phyloP scores from a whole-genome alignment of 2,888 invertebrate genomes.

The Heliconius cydno region DNA sequence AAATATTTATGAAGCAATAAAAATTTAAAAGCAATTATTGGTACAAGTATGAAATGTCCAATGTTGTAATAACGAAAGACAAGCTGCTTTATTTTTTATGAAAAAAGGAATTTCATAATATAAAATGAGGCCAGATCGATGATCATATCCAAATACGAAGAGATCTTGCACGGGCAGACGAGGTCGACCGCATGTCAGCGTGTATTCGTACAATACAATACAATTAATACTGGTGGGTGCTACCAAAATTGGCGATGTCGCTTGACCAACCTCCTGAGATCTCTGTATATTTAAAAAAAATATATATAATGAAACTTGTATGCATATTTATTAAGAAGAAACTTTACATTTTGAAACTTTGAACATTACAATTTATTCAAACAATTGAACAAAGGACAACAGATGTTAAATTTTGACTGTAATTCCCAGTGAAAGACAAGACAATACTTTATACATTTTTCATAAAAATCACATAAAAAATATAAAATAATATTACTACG shows the following conservation, averaged over 20 bases:
- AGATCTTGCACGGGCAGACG: slow-evolving; percentile 55
- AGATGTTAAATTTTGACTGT: slow-evolving; percentile 3
- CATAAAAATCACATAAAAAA: too few species aligned
- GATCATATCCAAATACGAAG: slow-evolving; percentile 69
- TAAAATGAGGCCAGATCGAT: slow-evolving; percentile 49
- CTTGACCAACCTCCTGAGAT: slow-evolving; percentile 33
- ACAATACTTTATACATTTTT: too few species aligned
- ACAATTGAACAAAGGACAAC: slow-evolving; percentile 20
- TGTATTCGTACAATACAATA: slow-evolving; percentile 59
- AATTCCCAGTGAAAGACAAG: not conserved
- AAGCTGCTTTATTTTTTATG: slow-evolving; percentile 18
- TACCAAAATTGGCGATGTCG: slow-evolving; percentile 68
- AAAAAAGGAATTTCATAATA: slow-evolving; percentile 43
- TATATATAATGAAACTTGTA: slow-evolving; percentile 17
- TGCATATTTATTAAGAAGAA: slow-evolving; percentile 11
- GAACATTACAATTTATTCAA: slow-evolving; percentile 22
- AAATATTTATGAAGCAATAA: slow-evolving; percentile 11
- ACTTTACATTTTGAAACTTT: too few species aligned
- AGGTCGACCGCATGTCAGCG: slow-evolving; percentile 64
- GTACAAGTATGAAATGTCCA: not conserved
- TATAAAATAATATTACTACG: too few species aligned
- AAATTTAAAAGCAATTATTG: slow-evolving; percentile 20
- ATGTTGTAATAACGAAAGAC: slow-evolving; percentile 16
- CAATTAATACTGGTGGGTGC: slow-evolving; percentile 67
- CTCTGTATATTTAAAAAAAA: slow-evolving; percentile 8